These are phyloP conservation scores for Eutrigla gurnardus DNA, from an alignment of 2,797 vertebrate species.

Conservation along the genomic window DNA sequence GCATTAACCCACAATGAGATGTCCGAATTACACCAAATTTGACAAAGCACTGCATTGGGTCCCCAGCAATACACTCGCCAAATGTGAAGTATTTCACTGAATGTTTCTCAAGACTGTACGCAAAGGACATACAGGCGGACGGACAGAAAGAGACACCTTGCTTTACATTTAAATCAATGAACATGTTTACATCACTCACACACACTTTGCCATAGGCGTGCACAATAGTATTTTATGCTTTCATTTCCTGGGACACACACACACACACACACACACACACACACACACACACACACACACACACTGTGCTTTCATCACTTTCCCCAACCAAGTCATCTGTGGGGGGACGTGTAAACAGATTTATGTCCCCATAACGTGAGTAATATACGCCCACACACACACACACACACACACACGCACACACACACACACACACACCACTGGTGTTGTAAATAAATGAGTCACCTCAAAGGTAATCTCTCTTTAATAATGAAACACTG, in stretches of 20 bases:
- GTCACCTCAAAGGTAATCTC: background rate
- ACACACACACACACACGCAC: background rate
- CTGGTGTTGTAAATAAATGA: background rate
- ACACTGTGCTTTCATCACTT: too few species aligned
- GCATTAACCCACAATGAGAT: too few species aligned
- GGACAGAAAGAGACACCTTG: background rate
- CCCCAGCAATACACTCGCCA: too few species aligned
- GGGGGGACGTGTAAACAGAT: too few species aligned
- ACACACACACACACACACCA: background rate
- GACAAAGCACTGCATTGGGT: too few species aligned
- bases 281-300: background rate
- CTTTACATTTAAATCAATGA: background rate
- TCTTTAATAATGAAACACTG: background rate
- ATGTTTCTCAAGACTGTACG: too few species aligned
- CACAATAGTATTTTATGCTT: conserved; percentile 17
- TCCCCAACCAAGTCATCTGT: too few species aligned
- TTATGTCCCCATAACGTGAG: too few species aligned
- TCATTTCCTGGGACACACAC: background rate
- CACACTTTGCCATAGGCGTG: conserved; percentile 56
- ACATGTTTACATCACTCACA: conserved; percentile 5
- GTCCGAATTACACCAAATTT: too few species aligned
- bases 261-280: background rate
- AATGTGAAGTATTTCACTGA: too few species aligned
- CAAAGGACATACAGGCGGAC: too few species aligned
- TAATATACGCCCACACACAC: background rate